Conservation (phyloP, 2,113 vertebrate genomes). For the Rhineura floridana region DNA sequence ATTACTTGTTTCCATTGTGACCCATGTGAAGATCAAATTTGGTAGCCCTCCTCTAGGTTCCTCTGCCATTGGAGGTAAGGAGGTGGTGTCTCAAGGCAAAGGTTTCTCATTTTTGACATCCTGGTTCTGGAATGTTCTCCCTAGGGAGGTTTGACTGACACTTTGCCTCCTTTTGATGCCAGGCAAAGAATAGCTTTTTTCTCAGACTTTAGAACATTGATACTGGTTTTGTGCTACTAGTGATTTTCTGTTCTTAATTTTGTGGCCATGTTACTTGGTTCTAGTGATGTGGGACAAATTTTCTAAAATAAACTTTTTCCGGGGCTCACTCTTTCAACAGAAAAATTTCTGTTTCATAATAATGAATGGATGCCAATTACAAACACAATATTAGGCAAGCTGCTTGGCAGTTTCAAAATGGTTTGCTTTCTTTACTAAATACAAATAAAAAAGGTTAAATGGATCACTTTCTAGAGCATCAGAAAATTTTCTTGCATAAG, state of each 20-base stretch:
- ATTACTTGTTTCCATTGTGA: not conserved
- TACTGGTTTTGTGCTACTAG: not conserved
- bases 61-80: not conserved
- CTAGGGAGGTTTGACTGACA: not conserved
- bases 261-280: not conserved
- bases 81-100: not conserved
- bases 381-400: too few relatives aligned
- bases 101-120: not conserved
- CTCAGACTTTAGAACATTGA: not conserved
- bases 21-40: not conserved
- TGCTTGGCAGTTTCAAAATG: too few relatives aligned
- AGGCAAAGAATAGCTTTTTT: not conserved
- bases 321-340: too few relatives aligned
- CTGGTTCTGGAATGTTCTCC: not conserved
- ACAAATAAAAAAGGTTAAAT: too few relatives aligned
- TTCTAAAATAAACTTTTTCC: too few relatives aligned
- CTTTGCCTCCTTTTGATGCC: not conserved
- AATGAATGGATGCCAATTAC: too few relatives aligned
- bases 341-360: too few relatives aligned
- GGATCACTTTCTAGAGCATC: too few relatives aligned
- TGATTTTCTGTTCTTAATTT: not conserved
- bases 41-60: not conserved
- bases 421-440: too few relatives aligned
- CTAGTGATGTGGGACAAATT: too few relatives aligned
- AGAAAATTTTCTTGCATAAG: too few relatives aligned